phyloP scores from a whole-genome alignment of 2,113 vertebrate species.

The Corythornis vintsioides region DNA sequence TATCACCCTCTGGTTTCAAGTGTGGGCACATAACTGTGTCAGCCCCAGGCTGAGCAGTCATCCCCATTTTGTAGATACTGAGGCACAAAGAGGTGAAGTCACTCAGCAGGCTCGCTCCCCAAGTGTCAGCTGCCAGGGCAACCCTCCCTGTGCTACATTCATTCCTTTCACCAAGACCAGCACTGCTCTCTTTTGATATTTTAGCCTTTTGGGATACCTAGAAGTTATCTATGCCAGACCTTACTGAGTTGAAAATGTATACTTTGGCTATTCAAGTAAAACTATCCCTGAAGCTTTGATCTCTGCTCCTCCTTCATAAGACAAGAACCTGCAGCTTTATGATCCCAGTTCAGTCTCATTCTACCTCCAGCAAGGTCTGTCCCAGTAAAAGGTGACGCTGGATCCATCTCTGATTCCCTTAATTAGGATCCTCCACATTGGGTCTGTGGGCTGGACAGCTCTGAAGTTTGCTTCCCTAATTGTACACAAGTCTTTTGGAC shows the following conservation, averaged over 20 bases:
- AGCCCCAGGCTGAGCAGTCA: not conserved
- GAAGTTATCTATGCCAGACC: not conserved
- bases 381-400: not conserved
- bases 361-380: not conserved
- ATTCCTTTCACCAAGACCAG: not conserved
- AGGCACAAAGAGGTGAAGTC: not conserved
- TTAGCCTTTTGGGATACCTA: not conserved
- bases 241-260: not conserved
- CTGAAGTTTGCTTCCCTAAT: not conserved
- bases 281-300: not conserved
- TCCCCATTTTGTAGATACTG: not conserved
- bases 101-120: not conserved
- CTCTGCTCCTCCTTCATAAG: not conserved
- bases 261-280: not conserved
- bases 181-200: not conserved
- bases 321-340: not conserved
- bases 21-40: not conserved
- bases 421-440: not conserved
- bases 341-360: not conserved
- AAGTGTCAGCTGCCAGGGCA: not conserved
- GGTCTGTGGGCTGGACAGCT: not conserved
- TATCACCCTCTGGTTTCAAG: not conserved
- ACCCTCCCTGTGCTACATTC: not conserved
- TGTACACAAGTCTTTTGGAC: not conserved
- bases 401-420: not conserved